These are phyloP conservation scores for Lysandra coridon DNA, from an alignment of 2,888 invertebrate species.

Conservation along the genomic window DNA sequence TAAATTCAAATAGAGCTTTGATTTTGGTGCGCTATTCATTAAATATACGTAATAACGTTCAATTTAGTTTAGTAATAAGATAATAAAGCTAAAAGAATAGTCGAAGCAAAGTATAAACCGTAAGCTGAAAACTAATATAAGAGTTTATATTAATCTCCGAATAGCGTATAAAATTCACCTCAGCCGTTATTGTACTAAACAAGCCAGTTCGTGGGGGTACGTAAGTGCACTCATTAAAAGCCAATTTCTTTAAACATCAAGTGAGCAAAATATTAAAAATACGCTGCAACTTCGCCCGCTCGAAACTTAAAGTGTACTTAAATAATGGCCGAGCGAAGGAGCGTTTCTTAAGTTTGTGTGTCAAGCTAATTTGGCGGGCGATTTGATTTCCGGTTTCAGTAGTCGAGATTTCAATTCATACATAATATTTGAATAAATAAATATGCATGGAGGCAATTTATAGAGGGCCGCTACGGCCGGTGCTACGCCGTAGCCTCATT, in stretches of 20 bases:
- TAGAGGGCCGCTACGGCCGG: slow-evolving; percentile 64
- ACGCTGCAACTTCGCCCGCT: slow-evolving; percentile 47
- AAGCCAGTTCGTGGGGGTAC: slow-evolving; percentile 43
- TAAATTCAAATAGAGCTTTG: background rate
- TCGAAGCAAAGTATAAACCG: background rate
- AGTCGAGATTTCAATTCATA: slow-evolving; percentile 79
- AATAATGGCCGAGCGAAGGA: slow-evolving; percentile 50
- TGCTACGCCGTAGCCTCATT: slow-evolving; percentile 62
- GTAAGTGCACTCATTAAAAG: slow-evolving; percentile 61
- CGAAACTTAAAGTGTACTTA: slow-evolving; percentile 52
- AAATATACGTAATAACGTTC: background rate
- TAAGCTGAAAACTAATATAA: background rate
- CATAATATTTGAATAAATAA: slow-evolving; percentile 79
- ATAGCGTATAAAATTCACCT: slow-evolving; percentile 36
- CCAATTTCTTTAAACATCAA: slow-evolving; percentile 58
- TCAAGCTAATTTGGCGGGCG: slow-evolving; percentile 69
- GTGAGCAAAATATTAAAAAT: slow-evolving; percentile 54
- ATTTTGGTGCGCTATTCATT: background rate
- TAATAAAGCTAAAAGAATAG: background rate
- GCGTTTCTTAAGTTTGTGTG: slow-evolving; percentile 50
- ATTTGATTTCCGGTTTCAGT: slow-evolving; percentile 75
- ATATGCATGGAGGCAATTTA: slow-evolving; percentile 81
- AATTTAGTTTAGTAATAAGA: background rate
- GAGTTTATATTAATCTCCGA: slow-evolving; percentile 1
- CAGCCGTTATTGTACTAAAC: slow-evolving; percentile 32